Conservation (phyloP, 2,888 invertebrate species). For the Meteorus colon region DNA sequence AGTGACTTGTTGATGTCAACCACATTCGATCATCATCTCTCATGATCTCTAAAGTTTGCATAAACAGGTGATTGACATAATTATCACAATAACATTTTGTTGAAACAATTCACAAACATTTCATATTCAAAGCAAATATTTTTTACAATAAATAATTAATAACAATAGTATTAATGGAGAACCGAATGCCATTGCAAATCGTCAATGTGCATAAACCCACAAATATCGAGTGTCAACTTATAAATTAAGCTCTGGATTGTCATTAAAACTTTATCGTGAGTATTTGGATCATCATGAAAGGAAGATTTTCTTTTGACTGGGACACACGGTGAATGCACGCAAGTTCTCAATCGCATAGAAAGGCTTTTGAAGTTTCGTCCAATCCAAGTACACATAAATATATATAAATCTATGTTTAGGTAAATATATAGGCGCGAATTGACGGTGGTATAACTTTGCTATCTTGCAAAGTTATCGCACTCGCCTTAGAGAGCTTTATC, state of each 20-base stretch:
- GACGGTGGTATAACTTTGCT: not conserved
- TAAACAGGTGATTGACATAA: too few species aligned
- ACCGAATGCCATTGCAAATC: not conserved
- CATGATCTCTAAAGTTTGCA: too few species aligned
- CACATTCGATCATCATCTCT: too few species aligned
- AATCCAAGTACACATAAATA: not conserved
- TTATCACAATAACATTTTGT: too few species aligned
- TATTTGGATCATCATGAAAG: not conserved
- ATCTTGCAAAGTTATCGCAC: not conserved
- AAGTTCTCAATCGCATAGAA: not conserved
- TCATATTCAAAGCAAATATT: too few species aligned
- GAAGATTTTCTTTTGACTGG: slow-evolving; percentile 30
- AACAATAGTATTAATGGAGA: too few species aligned
- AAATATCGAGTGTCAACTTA: slow-evolving; percentile 25
- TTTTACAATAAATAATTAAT: too few species aligned
- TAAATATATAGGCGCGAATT: slow-evolving; percentile 6
- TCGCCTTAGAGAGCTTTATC: slow-evolving; percentile 18
- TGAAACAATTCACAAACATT: too few species aligned
- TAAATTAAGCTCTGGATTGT: slow-evolving; percentile 38
- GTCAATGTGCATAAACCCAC: not conserved
- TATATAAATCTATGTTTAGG: not conserved
- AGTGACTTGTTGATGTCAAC: too few species aligned
- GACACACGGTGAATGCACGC: not conserved
- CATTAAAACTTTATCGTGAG: slow-evolving; percentile 38
- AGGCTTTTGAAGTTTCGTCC: slow-evolving; percentile 1